phyloP scores from a whole-genome alignment of 2,888 invertebrate genomes.

The Villa cingulata region DNA sequence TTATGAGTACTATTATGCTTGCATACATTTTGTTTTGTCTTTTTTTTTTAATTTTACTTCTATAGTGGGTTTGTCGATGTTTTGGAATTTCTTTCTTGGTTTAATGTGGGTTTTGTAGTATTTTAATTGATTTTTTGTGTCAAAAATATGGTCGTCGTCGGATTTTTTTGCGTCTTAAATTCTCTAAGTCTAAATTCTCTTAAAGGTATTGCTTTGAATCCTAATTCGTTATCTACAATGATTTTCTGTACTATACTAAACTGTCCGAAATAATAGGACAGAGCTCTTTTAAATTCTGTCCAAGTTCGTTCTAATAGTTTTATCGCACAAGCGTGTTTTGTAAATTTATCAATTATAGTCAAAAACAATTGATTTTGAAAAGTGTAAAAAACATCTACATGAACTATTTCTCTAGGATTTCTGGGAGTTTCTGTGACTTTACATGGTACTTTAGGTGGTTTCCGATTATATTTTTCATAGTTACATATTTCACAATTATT shows the following conservation, averaged over 20 bases:
- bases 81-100: neutral
- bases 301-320: slow-evolving; percentile 4
- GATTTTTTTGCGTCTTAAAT: slow-evolving; percentile 6
- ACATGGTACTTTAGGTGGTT: neutral
- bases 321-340: slow-evolving; percentile 6
- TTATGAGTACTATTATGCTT: slow-evolving; percentile 1
- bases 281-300: slow-evolving; percentile 4
- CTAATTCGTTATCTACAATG: slow-evolving; percentile 13
- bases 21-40: slow-evolving; percentile 7
- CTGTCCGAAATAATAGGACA: too few species aligned
- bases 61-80: too few species aligned
- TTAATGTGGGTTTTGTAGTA: slow-evolving; percentile 14
- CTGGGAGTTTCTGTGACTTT: slow-evolving; percentile 2
- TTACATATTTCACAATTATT: neutral
- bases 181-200: slow-evolving; percentile 13
- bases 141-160: slow-evolving; percentile 12
- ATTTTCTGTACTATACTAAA: slow-evolving; percentile 10
- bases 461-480: neutral
- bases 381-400: slow-evolving; percentile 8
- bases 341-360: slow-evolving; percentile 9
- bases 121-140: slow-evolving; percentile 11
- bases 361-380: slow-evolving; percentile 5
- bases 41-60: neutral
- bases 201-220: slow-evolving; percentile 14
- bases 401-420: slow-evolving; percentile 3